These are phyloP conservation scores for Babylonia areolata DNA, from an alignment of 1,140 invertebrate genomes.

Conservation along the genomic window DNA sequence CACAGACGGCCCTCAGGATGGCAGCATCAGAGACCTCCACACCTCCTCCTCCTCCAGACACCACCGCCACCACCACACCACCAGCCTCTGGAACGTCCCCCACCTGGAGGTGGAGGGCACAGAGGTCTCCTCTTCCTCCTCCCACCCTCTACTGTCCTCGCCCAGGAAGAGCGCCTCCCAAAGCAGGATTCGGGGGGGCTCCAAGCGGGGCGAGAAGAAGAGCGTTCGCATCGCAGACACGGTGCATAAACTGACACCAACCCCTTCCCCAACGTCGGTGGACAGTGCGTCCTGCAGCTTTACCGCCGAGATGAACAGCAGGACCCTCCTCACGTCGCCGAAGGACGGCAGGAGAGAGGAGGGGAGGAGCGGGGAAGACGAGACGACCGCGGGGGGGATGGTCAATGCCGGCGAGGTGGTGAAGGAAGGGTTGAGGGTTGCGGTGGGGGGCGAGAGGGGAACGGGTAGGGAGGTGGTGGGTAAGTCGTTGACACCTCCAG, in stretches of 20 bases:
- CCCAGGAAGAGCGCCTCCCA: neutral
- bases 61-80: slow-evolving; percentile 9
- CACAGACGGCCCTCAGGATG: neutral
- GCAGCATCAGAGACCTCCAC: neutral
- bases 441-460: neutral
- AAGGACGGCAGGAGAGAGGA: no score
- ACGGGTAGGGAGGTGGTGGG: neutral
- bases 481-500: neutral
- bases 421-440: neutral
- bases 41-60: no score
- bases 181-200: neutral
- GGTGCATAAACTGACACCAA: neutral
- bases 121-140: neutral
- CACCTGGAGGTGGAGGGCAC: neutral
- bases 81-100: slow-evolving; percentile 18
- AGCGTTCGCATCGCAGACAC: slow-evolving; percentile 1
- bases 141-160: neutral
- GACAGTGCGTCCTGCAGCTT: neutral
- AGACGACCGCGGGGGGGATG: neutral
- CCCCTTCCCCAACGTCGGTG: neutral
- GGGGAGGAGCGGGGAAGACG: neutral
- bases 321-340: neutral
- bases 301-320: neutral
- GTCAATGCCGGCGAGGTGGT: neutral
- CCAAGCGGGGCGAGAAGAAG: slow-evolving; percentile 12